A percentile compares a stretch with the other conserved stretches of the same genome.
These are phyloP conservation scores for Phylloscopus trochiloides DNA, from an alignment of 2,113 vertebrate genomes.

Conservation along the genomic window DNA sequence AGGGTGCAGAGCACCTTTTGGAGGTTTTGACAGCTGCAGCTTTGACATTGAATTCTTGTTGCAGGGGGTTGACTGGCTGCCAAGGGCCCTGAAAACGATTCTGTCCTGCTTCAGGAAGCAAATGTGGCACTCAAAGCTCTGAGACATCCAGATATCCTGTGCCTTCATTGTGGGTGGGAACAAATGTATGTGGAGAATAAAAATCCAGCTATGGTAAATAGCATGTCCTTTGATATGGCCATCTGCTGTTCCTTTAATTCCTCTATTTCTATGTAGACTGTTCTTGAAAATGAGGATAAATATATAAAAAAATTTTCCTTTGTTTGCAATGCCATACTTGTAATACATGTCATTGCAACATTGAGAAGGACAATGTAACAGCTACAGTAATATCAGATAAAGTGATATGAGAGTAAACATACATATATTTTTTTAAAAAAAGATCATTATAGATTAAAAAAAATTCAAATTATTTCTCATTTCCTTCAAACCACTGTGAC, in stretches of 20 bases:
- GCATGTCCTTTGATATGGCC: neutral
- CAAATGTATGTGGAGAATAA: neutral
- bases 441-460: neutral
- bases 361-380: neutral
- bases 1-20: neutral
- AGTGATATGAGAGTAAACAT: neutral
- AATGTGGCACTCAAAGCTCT: neutral
- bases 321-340: neutral
- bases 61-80: neutral
- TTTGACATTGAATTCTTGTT: neutral
- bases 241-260: neutral
- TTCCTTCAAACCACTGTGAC: neutral
- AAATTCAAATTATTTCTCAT: neutral
- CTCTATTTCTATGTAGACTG: neutral
- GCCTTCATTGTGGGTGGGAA: neutral
- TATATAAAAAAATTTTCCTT: neutral
- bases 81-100: neutral
- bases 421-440: neutral
- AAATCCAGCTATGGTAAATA: neutral
- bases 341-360: neutral
- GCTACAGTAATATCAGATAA: neutral
- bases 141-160: neutral
- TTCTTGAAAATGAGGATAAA: neutral
- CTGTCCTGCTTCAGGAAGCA: fast-evolving
- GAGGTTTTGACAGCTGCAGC: neutral